phyloP scores from a whole-genome alignment of 1,140 invertebrate genomes.

The Philopotamus ludificatus region DNA sequence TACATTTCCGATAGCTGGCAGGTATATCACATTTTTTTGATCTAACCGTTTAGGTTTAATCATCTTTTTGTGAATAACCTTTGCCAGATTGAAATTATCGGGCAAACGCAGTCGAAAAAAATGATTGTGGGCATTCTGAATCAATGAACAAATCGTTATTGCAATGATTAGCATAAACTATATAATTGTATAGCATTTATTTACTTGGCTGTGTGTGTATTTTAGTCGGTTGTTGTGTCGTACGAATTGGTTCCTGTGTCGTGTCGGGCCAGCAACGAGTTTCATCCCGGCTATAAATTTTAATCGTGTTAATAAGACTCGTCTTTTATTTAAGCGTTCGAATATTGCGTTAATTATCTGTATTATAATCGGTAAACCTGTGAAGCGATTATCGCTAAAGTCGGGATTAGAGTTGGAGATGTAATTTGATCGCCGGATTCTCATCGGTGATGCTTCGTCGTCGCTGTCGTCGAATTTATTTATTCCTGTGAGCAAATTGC shows the following conservation, averaged over 20 bases:
- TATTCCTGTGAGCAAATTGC: conserved; percentile 1
- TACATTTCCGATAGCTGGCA: conserved; percentile 28
- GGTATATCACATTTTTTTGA: conserved; percentile 15
- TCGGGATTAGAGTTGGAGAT: no score
- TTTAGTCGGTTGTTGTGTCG: conserved; percentile 13
- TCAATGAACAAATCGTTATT: no score
- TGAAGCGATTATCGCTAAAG: no score
- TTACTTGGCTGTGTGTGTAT: conserved; percentile 34
- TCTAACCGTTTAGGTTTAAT: conserved; percentile 4
- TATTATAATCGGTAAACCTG: no score
- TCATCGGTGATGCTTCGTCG: neutral
- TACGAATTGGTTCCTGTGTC: conserved; percentile 24
- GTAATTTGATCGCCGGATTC: no score
- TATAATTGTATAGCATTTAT: no score
- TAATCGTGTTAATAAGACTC: neutral
- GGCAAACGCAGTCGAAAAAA: conserved; percentile 26
- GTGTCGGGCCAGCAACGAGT: conserved; percentile 20
- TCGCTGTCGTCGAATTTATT: neutral
- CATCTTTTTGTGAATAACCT: conserved; percentile 13
- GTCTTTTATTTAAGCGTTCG: no score
- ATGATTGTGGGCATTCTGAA: conserved; percentile 26
- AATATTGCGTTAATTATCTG: no score
- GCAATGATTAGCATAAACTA: no score
- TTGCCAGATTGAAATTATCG: conserved; percentile 17
- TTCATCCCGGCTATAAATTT: conserved; percentile 16